Conservation (phyloP, 2,888 invertebrate species). For the Lingula anatina region DNA sequence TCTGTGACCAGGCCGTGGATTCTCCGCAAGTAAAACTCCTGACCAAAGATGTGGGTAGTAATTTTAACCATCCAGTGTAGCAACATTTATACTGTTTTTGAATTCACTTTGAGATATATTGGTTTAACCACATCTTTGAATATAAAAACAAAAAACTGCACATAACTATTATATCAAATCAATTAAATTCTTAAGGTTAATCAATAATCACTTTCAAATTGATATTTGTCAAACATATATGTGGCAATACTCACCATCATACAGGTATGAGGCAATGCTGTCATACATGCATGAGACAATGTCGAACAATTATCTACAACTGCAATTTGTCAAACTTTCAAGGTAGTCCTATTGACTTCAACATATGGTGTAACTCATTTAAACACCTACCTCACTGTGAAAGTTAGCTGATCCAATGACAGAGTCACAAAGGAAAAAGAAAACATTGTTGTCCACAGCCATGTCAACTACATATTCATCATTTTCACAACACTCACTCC, state of each 20-base stretch:
- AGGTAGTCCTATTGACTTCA: too few species aligned
- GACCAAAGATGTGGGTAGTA: conserved; percentile 13
- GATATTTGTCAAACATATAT: too few species aligned
- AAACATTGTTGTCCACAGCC: conserved; percentile 73
- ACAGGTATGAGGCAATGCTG: too few species aligned
- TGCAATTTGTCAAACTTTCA: too few species aligned
- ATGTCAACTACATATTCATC: conserved; percentile 76
- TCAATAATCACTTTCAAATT: too few species aligned
- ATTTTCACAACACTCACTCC: conserved; percentile 61
- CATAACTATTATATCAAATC: neutral
- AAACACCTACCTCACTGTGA: conserved; percentile 61
- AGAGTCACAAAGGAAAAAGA: conserved; percentile 71
- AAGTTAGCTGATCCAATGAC: conserved; percentile 63
- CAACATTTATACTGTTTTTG: neutral
- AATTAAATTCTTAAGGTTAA: neutral
- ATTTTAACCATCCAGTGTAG: neutral
- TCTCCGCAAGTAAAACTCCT: conserved; percentile 76
- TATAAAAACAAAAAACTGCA: too few species aligned
- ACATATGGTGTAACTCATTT: too few species aligned
- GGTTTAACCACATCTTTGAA: too few species aligned
- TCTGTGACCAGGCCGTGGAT: conserved; percentile 83
- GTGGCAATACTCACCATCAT: too few species aligned
- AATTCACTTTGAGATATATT: neutral
- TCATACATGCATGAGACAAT: too few species aligned
- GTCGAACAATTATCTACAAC: too few species aligned